phyloP scores from a whole-genome alignment of 1,140 invertebrate genomes.

The Phenacoccus solenopsis region DNA sequence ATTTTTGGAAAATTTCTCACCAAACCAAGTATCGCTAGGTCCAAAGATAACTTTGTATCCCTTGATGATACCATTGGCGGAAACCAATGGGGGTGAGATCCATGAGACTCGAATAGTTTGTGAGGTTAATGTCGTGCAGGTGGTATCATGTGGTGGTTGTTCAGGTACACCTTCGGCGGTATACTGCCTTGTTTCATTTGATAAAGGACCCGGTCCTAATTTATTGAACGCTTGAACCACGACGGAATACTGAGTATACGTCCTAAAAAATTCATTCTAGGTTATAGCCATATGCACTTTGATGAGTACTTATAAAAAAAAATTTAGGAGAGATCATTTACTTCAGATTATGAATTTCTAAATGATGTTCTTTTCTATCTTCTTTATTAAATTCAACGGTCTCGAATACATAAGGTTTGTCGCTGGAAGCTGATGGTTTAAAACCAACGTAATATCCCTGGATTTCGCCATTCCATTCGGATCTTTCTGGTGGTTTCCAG shows the following conservation, averaged over 20 bases:
- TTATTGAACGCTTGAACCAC: constrained; percentile 93
- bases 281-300: too few species aligned
- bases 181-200: constrained; percentile 75
- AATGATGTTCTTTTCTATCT: constrained; percentile 76
- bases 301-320: too few species aligned
- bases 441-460: constrained; percentile 82
- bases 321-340: too few species aligned
- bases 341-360: constrained; percentile 68
- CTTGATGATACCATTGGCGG: constrained; percentile 88
- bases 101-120: constrained; percentile 87
- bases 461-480: constrained; percentile 88
- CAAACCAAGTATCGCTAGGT: constrained; percentile 79
- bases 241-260: constrained; percentile 88
- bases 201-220: constrained; percentile 80
- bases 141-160: constrained; percentile 80
- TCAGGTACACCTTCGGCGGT: constrained; percentile 87
- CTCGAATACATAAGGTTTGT: constrained; percentile 82
- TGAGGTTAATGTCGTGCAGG: constrained; percentile 80
- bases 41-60: constrained; percentile 94
- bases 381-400: constrained; percentile 84
- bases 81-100: constrained; percentile 75
- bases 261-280: constrained; percentile 38
- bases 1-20: too few species aligned
- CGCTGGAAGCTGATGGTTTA: constrained; percentile 58
- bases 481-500: constrained; percentile 81